Base-by-base conservation (phyloP, 2,888 invertebrate genomes). In the Mongoloraphidia duomilia region DNA sequence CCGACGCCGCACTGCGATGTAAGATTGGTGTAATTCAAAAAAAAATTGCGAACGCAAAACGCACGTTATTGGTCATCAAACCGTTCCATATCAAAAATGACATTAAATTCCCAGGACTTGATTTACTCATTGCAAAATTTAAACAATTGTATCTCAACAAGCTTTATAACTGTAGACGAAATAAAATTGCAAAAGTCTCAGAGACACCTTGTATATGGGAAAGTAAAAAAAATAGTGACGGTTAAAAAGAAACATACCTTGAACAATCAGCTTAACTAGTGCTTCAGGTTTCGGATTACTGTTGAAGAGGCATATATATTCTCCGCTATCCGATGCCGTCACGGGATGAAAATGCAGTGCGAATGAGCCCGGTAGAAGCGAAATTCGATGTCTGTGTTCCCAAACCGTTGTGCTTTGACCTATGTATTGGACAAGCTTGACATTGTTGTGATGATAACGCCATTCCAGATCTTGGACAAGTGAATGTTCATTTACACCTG, bases 271-370 rank as follows among this genome's bases (percentile, higher is more conserved):
- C 59, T 75, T 73, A 54, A 80, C 73, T 56, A 81, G 70, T 38
- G 76, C 76, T 61, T 82, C 80, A 12, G 81, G 79, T 62, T 75
- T 74, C 50, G 77, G 77, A 42, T 81, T 71, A 63, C 76, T 78
- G 67, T 82, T 82, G 58, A 81, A 79, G 56, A 81, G 69, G 59
- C 82, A 82, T 57, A 76, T 73, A 62, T 82, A 82, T 60, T 79
- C 77, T 40, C 77, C 79, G 55, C 75, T 78, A 64, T 82, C 82
- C 51, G 72, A 68, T 41, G 79, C 76, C 54, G 70, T 63, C 9
- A 79, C 77, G 44, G 81, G 80, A 58, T 73, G 72, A 60, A 82
- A 77, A 55, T 73, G 72, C 54, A 82, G 68, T 26, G 76, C 75
- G 60, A 77, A 81, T 57, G 74, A 74, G 58, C 76, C 76, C 56